Base-by-base conservation (phyloP, 2,113 vertebrate genomes). In the Menidia beryllina region DNA sequence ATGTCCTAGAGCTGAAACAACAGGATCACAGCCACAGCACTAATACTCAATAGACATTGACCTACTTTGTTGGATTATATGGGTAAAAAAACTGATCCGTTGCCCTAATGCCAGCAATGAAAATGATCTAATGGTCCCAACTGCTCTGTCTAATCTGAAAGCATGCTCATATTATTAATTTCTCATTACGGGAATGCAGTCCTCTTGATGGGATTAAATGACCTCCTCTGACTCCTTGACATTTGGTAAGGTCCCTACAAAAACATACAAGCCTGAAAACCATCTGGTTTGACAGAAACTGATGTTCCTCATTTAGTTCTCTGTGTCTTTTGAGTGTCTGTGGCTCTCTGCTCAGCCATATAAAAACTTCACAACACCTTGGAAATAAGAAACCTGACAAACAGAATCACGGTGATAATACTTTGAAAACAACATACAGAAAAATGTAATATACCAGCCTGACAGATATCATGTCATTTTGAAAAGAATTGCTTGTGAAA, bases 11-110 rank as follows among this genome's bases (percentile, higher is more conserved):
- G 92, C 91, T 92, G 86, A 92, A 93, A 93, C 92, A 93, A 93
- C 91, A 93, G 91, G 89, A 93, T 93, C 92, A 93, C 92, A 89
- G 86, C 88, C 87, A 77, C 85, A 81, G 84, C 89, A 90, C 86
- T 93, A 93, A 92, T 91, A 89, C 92, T 91, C 91, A 93, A 92
- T 93, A 92, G 91, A 89, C 90, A 88, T 81, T 93, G 92, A 93
- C 92, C 92, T 94, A 93, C 90, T 93, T 94, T 92, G 88, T 86
- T 81, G 90, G 91, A 93, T 93, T 92, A 92, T 82, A 71, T 1
- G 51, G 69, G 56, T 63, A 64, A 80, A 86, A 89, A 88, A 90
- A 90, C 87, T 75, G 90, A 93, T 93, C 91, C 51, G 45, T 86
- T 87, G 90, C 88, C 88, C 91, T 91, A 89, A 93, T 91, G 92